Percentiles rank a stretch among this genome's conserved stretches.
Conservation (phyloP, 2,888 invertebrate species). For the Yponomeuta cagnagella region DNA sequence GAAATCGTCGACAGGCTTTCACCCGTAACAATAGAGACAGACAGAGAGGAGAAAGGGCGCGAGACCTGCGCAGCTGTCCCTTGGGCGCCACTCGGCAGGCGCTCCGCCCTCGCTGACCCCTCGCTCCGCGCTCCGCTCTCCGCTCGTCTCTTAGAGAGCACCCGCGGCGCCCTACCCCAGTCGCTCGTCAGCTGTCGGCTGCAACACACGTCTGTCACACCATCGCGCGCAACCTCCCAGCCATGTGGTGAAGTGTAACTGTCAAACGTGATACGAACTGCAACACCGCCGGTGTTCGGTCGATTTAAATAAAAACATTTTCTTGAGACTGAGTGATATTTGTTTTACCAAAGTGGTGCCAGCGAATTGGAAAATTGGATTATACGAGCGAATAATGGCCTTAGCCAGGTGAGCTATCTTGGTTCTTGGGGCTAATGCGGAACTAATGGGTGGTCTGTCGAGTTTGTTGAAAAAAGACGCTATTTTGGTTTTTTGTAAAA, state of each 20-base stretch:
- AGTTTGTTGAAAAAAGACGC: slow-evolving; percentile 30
- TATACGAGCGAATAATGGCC: slow-evolving; percentile 74
- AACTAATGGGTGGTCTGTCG: slow-evolving; percentile 34
- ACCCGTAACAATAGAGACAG: slow-evolving; percentile 37
- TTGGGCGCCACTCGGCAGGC: slow-evolving; percentile 53
- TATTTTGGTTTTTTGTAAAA: slow-evolving; percentile 53
- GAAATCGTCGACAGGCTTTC: slow-evolving; percentile 46
- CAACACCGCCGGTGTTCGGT: slow-evolving; percentile 57
- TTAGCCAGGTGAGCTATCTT: slow-evolving; percentile 76
- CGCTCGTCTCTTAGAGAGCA: slow-evolving; percentile 27
- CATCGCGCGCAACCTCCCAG: slow-evolving; percentile 48
- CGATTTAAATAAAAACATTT: slow-evolving; percentile 37
- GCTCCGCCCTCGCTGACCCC: slow-evolving; percentile 63
- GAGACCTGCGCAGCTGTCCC: slow-evolving; percentile 64
- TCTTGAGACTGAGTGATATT: slow-evolving; percentile 47
- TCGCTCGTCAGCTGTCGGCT: slow-evolving; percentile 62
- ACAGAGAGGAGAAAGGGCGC: slow-evolving; percentile 55
- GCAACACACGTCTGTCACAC: slow-evolving; percentile 51
- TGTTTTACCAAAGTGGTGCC: slow-evolving; percentile 64
- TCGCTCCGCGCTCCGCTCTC: slow-evolving; percentile 39
- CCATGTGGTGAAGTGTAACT: slow-evolving; percentile 75
- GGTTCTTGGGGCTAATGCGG: slow-evolving; percentile 72
- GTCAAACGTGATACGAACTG: slow-evolving; percentile 70
- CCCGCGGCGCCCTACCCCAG: slow-evolving; percentile 32
- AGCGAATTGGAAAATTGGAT: slow-evolving; percentile 70